phyloP scores from a whole-genome alignment of 2,797 vertebrate genomes.

The Chelon labrosus region DNA sequence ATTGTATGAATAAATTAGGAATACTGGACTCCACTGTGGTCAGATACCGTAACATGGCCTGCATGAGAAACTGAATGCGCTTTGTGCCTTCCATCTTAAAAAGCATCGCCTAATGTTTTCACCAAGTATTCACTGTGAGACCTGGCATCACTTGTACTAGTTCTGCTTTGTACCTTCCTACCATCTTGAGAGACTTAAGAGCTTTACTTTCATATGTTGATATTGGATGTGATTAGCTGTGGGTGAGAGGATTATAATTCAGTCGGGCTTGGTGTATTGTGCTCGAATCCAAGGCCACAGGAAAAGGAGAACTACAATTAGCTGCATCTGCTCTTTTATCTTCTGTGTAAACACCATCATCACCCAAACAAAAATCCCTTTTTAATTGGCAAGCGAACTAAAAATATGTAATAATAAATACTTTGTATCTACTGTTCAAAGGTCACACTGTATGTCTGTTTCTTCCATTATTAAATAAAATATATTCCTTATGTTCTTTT shows the following conservation, averaged over 20 bases:
- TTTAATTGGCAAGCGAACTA: slow-evolving; percentile 59
- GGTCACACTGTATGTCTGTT: background rate
- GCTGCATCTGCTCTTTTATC: slow-evolving; percentile 51
- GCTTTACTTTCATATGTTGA: slow-evolving; percentile 34
- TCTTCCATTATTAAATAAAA: slow-evolving; percentile 28
- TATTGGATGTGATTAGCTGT: slow-evolving; percentile 39
- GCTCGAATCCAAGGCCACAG: slow-evolving; percentile 55
- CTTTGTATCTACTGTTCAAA: slow-evolving; percentile 4
- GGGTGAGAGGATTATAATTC: slow-evolving; percentile 44
- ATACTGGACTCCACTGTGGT: too few relatives aligned
- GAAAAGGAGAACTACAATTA: slow-evolving; percentile 47
- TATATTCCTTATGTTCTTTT: background rate
- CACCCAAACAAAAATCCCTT: slow-evolving; percentile 36
- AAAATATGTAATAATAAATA: slow-evolving; percentile 42
- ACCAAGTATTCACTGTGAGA: background rate
- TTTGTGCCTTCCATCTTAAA: background rate
- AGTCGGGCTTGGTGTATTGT: slow-evolving; percentile 38
- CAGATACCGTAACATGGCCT: too few relatives aligned
- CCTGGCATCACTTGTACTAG: background rate
- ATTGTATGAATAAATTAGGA: too few relatives aligned
- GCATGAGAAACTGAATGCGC: background rate
- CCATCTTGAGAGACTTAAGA: slow-evolving; percentile 23
- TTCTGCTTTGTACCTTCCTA: slow-evolving; percentile 27
- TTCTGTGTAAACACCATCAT: slow-evolving; percentile 18
- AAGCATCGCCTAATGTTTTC: background rate